phyloP scores from a whole-genome alignment of 2,113 vertebrate genomes.

The Sander vitreus region DNA sequence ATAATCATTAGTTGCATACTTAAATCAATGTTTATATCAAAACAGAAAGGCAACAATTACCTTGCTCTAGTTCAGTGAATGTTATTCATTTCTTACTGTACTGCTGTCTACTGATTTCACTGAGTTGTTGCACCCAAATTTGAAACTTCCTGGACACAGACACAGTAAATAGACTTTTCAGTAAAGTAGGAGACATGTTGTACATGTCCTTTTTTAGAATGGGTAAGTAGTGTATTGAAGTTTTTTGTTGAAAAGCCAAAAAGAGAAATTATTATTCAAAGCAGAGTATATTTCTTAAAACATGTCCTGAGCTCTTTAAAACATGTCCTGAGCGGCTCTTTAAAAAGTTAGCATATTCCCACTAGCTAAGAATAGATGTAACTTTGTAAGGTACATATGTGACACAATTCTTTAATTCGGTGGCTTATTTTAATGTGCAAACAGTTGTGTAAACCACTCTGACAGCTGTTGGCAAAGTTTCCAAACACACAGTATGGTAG shows the following conservation, averaged over 20 bases:
- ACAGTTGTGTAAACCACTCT: constrained; percentile 24
- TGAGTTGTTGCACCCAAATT: not conserved
- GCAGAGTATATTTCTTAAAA: not conserved
- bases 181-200: not conserved
- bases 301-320: not conserved
- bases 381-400: not conserved
- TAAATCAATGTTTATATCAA: not conserved
- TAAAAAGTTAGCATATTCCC: too few species aligned
- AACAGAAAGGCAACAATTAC: not conserved
- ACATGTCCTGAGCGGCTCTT: not conserved
- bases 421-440: not conserved
- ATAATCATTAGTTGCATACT: not conserved
- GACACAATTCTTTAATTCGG: not conserved
- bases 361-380: not conserved
- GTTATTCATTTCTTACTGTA: too few species aligned
- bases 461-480: constrained; percentile 36
- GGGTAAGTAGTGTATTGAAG: not conserved
- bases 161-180: not conserved
- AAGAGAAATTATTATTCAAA: not conserved
- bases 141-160: not conserved
- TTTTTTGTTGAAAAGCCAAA: not conserved
- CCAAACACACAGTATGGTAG: not conserved
- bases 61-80: not conserved
- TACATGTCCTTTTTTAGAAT: not conserved
- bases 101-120: not conserved